These are phyloP conservation scores for Rafetus swinhoei DNA, from an alignment of 2,113 vertebrate genomes.

Conservation along the genomic window DNA sequence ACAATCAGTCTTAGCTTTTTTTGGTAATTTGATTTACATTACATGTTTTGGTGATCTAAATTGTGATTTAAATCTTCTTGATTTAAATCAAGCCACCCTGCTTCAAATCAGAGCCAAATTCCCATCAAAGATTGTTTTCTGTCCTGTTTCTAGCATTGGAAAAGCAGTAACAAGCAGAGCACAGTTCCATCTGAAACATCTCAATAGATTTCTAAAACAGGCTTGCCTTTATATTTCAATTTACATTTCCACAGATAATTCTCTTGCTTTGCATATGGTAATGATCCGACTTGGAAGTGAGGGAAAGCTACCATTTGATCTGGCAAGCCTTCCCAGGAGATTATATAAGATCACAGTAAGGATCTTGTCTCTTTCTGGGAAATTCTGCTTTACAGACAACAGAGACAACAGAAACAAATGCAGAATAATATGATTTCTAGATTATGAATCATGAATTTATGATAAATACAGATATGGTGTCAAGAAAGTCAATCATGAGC, in stretches of 20 bases:
- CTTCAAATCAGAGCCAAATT: neutral
- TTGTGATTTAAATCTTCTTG: no score
- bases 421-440: neutral
- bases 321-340: neutral
- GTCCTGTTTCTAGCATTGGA: conserved; percentile 12
- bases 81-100: no score
- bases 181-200: neutral
- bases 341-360: neutral
- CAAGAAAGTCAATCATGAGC: neutral
- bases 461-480: neutral
- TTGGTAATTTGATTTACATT: no score
- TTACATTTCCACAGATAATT: conserved; percentile 2
- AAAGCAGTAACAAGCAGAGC: neutral
- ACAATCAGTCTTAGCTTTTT: no score
- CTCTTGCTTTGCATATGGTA: neutral
- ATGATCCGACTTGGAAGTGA: neutral
- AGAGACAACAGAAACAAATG: neutral
- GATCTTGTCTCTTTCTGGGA: neutral
- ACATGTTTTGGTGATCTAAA: no score
- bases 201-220: neutral
- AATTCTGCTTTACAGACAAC: neutral
- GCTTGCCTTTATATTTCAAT: conserved; percentile 13
- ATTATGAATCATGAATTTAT: neutral
- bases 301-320: neutral
- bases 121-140: conserved; percentile 22